Evolutionary conservation across 2,113 vertebrate species (phyloP).

Genomic region (Spilogale gracilis): DNA sequence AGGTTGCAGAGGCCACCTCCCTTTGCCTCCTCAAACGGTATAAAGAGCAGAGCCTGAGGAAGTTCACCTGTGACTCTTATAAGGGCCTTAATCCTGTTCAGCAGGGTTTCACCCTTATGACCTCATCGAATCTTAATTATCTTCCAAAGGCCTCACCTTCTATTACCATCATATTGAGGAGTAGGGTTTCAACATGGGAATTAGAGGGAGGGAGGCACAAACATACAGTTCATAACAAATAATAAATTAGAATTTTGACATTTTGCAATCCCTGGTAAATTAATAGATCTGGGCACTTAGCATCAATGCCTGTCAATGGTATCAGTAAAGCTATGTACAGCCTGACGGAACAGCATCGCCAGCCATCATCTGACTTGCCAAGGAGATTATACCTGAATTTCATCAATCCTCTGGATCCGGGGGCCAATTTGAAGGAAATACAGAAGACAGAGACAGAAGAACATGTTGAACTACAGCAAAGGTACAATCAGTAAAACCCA

Average conservation of each 20-base stretch:
- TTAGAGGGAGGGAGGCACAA: neutral
- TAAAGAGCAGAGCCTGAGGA: neutral
- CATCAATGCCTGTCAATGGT: neutral
- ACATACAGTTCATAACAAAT: neutral
- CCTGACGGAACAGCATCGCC: neutral
- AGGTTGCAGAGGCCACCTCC: neutral
- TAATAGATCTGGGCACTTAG: neutral
- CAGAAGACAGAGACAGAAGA: neutral
- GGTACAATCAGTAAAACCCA: neutral
- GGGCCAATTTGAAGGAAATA: neutral
- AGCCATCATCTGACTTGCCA: neutral
- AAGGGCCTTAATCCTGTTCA: neutral
- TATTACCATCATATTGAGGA: neutral
- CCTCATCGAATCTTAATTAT: neutral
- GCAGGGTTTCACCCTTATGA: neutral
- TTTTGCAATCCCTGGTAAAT: neutral
- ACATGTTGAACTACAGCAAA: neutral
- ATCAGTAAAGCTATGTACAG: neutral
- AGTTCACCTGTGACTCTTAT: neutral
- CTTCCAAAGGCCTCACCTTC: neutral
- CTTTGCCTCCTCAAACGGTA: neutral
- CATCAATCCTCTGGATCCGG: conserved; percentile 3
- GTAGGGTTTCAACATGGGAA: neutral
- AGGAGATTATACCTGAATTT: neutral
- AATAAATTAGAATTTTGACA: neutral